Conservation (phyloP, 1,140 invertebrate genomes). For the Penaeus chinensis region DNA sequence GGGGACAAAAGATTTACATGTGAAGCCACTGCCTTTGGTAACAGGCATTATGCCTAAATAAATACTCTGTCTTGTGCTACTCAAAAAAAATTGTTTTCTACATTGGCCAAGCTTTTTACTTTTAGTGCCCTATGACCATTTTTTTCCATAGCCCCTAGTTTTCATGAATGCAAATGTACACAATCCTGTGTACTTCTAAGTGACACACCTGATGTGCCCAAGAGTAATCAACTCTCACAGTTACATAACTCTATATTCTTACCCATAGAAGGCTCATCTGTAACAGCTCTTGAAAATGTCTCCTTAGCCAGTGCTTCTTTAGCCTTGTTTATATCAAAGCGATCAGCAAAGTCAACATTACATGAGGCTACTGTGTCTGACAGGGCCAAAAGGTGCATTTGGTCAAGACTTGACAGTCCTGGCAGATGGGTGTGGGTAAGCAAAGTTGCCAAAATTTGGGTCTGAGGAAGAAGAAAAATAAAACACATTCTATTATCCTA, state of each 20-base stretch:
- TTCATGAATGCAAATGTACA: too few relatives aligned
- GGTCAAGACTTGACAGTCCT: conserved; percentile 95
- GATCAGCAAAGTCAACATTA: conserved; percentile 86
- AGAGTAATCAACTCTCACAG: background rate
- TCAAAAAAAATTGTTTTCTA: too few relatives aligned
- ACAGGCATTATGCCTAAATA: too few relatives aligned
- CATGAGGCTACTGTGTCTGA: conserved; percentile 97
- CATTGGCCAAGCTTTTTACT: too few relatives aligned
- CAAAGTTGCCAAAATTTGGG: conserved; percentile 80
- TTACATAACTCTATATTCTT: conserved; percentile 62
- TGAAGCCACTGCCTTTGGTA: too few relatives aligned
- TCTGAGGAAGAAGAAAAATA: conserved; percentile 64
- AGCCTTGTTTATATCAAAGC: conserved; percentile 82
- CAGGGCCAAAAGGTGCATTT: conserved; percentile 97
- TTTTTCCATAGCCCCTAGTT: too few relatives aligned
- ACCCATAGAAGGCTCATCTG: conserved; percentile 63
- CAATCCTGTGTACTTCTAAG: too few relatives aligned
- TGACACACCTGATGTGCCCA: too few relatives aligned
- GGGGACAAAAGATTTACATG: too few relatives aligned
- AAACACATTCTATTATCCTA: background rate
- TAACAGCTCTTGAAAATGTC: conserved; percentile 47
- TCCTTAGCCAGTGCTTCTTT: conserved; percentile 80
- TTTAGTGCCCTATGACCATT: too few relatives aligned
- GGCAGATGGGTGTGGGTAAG: conserved; percentile 97
- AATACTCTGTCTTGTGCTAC: too few relatives aligned